Evolutionary conservation across 2,113 vertebrate species (phyloP).

Genomic region (Colossoma macropomum): DNA sequence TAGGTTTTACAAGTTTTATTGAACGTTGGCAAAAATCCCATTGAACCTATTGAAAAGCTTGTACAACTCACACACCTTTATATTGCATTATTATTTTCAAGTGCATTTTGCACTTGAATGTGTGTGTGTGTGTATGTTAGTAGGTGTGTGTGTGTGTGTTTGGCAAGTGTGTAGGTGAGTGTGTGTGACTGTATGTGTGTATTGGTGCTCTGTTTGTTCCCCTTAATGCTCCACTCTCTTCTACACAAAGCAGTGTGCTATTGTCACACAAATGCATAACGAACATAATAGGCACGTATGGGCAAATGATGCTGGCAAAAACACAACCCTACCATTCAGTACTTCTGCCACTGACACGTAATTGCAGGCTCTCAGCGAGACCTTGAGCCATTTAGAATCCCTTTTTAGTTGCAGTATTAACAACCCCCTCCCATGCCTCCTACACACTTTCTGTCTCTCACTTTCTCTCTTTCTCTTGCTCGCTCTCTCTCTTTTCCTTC

Average conservation of each 20-base stretch:
- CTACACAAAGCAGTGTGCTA: not conserved
- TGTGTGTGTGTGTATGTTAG: not conserved
- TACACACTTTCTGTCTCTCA: not conserved
- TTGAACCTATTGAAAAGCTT: no score
- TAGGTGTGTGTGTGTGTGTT: not conserved
- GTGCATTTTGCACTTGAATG: not conserved
- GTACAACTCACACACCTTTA: no score
- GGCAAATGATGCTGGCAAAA: slow-evolving; percentile 33
- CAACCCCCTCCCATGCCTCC: slow-evolving; percentile 32
- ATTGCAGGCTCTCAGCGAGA: slow-evolving; percentile 53
- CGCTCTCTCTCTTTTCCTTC: no score
- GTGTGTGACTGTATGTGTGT: not conserved
- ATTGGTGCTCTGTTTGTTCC: slow-evolving; percentile 7
- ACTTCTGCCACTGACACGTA: slow-evolving; percentile 52
- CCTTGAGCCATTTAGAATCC: slow-evolving; percentile 49
- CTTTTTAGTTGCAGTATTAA: slow-evolving; percentile 46
- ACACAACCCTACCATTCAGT: slow-evolving; percentile 46
- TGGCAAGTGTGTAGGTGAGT: no score
- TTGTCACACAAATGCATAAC: slow-evolving; percentile 40
- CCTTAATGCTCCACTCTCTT: slow-evolving; percentile 14
- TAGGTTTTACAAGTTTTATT: no score
- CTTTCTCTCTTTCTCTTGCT: no score
- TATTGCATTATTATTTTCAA: no score
- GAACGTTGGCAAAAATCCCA: no score
- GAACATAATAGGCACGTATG: slow-evolving; percentile 48